Base-by-base conservation (phyloP, 2,113 vertebrate genomes). In the Cygnus atratus region DNA sequence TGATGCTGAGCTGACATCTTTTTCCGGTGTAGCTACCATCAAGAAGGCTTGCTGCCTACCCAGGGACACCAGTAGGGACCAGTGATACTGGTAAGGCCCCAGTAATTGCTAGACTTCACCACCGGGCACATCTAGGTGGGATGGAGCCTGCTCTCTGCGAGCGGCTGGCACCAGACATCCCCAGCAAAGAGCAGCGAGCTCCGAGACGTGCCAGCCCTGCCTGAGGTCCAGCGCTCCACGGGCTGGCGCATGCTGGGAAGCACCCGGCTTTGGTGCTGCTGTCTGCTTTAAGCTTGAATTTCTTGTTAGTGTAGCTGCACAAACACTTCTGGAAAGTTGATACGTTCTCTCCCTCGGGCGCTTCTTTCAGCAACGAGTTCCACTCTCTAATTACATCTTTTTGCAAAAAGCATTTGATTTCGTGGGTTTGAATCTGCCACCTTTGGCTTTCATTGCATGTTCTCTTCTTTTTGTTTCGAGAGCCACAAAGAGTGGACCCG, bases 301-400 rank as follows among this genome's bases (percentile, higher is more conserved):
- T 76, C 62, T 72, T 91, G 14, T 19, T 78, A 5, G 77, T 91
- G 43, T 44, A 82, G 26, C 35, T 93, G 39, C 48, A 28, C 10
- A 92, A 78, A 81, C 22, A 31, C 31, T 81, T 84, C 6, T 10
- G 77, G 84, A 43, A 93, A 75, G 61, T 61, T 78, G 68, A 81
- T 87, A 80, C 12, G 3, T 88, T 52, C 41, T 88, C 92, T 67
- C 37, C 81, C 76, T 90, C 63, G 17, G 88, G 87, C 52, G 29
- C 39, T 86, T 90, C 54, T 91, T 88, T 76, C 55, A 76, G 63
- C 35, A 14, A 52, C 2, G 39, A 71, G 6, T 92, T 95, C 65
- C 43, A 52, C 13, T 81, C 61, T 81, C 55, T 94, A 88, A 95
- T 96, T 95, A 90, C 8, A 48, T 0, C 81, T 25, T 86, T 96